Conservation (phyloP, 2,797 vertebrate genomes). For the Oryzias dopingdopingensis region DNA sequence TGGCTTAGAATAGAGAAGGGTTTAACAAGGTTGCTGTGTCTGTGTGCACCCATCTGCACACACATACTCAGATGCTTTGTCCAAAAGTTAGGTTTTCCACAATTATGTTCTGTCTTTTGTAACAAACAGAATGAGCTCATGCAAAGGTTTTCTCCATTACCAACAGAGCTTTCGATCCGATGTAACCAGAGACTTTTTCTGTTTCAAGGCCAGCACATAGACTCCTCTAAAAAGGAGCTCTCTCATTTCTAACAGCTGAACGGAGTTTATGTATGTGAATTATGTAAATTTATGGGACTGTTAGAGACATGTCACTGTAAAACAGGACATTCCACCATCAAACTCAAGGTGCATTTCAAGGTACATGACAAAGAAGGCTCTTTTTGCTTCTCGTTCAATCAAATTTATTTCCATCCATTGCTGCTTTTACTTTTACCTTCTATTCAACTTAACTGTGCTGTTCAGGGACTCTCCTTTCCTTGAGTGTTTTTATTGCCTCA, state of each 20-base stretch:
- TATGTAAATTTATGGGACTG: slow-evolving; percentile 46
- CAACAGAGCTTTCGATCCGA: slow-evolving; percentile 35
- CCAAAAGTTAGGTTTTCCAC: slow-evolving; percentile 62
- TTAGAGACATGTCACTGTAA: slow-evolving; percentile 41
- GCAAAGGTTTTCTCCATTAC: slow-evolving; percentile 46
- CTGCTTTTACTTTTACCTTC: slow-evolving; percentile 19
- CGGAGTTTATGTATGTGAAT: slow-evolving; percentile 45
- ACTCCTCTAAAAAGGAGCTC: slow-evolving; percentile 37
- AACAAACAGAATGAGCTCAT: slow-evolving; percentile 60
- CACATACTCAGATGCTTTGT: slow-evolving; percentile 23
- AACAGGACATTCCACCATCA: slow-evolving; percentile 46
- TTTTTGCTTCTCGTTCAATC: slow-evolving; percentile 31
- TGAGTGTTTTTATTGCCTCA: slow-evolving; percentile 37
- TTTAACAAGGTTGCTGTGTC: slow-evolving; percentile 63
- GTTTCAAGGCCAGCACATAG: slow-evolving; percentile 43
- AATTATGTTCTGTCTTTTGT: slow-evolving; percentile 65
- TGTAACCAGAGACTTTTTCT: slow-evolving; percentile 34
- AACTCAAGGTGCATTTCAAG: slow-evolving; percentile 67
- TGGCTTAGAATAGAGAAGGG: slow-evolving; percentile 66
- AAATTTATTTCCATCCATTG: slow-evolving; percentile 26
- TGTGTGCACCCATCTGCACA: slow-evolving; percentile 28
- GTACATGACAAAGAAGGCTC: slow-evolving; percentile 47
- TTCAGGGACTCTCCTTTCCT: slow-evolving; percentile 28
- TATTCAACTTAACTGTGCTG: slow-evolving; percentile 21
- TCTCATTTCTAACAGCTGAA: slow-evolving; percentile 47